Evolutionary conservation across 2,888 invertebrate genomes (phyloP).

Genomic region (Boloria euphrosyne): DNA sequence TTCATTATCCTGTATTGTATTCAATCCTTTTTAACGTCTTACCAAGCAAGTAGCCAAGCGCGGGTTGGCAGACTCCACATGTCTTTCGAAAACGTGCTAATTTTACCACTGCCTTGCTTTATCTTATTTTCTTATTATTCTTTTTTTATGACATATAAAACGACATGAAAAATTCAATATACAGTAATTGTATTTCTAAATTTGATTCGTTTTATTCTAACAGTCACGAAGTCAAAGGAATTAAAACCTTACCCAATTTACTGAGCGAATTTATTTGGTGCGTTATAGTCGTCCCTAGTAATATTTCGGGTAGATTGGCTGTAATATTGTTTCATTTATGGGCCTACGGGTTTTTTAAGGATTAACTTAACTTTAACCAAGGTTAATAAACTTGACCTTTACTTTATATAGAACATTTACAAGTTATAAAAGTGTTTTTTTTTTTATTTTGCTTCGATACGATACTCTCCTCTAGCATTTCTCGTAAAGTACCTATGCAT

Average conservation of each 20-base stretch:
- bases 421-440: background rate
- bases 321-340: conserved; percentile 60
- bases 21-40: too few relatives aligned
- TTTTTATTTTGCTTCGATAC: background rate
- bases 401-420: background rate
- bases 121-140: background rate
- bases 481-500: too few relatives aligned
- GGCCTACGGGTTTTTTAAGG: conserved; percentile 40
- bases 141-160: background rate
- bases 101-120: too few relatives aligned
- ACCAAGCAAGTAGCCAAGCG: too few relatives aligned
- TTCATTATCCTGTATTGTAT: too few relatives aligned
- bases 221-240: conserved; percentile 51
- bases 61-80: too few relatives aligned
- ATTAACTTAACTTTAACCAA: conserved; percentile 39
- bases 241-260: conserved; percentile 66
- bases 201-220: conserved; percentile 49
- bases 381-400: conserved; percentile 18
- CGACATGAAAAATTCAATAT: background rate
- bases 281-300: conserved; percentile 51
- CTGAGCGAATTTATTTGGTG: conserved; percentile 60
- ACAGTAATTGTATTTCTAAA: conserved; percentile 2
- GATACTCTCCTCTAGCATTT: too few relatives aligned
- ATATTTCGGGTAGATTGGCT: conserved; percentile 60
- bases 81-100: too few relatives aligned